These are phyloP conservation scores for Lepus americanus DNA, from an alignment of 2,113 vertebrate genomes.

Conservation along the genomic window DNA sequence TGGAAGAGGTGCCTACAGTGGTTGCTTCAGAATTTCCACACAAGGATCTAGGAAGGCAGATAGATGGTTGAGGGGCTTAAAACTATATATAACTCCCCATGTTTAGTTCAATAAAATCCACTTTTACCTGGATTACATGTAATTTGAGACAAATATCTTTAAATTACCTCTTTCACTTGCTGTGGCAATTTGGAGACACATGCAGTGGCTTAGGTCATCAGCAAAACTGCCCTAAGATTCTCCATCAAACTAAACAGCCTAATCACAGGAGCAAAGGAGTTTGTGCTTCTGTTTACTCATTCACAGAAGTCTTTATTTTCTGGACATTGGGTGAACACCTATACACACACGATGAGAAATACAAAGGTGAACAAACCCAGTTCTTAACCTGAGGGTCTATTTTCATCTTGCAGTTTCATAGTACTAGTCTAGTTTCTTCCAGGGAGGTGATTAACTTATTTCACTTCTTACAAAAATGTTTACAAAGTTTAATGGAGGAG, in stretches of 20 bases:
- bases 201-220: neutral
- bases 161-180: constrained; percentile 20
- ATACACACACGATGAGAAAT: neutral
- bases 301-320: neutral
- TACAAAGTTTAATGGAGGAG: constrained; percentile 24
- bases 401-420: neutral
- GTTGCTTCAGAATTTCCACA: neutral
- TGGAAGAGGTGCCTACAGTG: neutral
- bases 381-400: neutral
- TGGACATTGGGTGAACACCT: neutral
- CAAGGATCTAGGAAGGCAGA: neutral
- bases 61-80: neutral
- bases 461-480: constrained; percentile 32
- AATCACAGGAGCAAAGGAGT: neutral
- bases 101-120: constrained; percentile 13
- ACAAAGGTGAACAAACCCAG: neutral
- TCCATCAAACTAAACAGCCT: neutral
- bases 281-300: neutral
- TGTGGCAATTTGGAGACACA: neutral
- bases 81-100: neutral
- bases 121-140: constrained; percentile 38
- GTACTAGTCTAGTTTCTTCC: neutral
- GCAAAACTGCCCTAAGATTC: neutral
- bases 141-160: constrained; percentile 40
- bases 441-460: constrained; percentile 18